Base-by-base conservation (phyloP, 2,113 vertebrate genomes). In the Dascyllus trimaculatus region DNA sequence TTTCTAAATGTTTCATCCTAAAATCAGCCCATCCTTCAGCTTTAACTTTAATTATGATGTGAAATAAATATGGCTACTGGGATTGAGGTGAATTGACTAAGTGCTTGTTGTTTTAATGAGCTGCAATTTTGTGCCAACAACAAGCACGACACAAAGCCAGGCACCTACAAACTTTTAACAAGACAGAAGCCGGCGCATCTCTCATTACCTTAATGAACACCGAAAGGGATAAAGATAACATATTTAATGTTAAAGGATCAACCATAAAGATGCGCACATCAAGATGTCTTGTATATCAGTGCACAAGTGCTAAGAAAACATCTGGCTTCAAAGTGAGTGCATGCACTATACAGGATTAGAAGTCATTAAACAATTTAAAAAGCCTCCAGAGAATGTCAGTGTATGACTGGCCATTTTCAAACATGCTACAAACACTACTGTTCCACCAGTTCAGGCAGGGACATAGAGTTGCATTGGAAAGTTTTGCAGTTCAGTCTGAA, bases 401-500 rank as follows among this genome's bases (percentile, higher is more conserved):
- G 7, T 35, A 1, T 17, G 38, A 45, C 10, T 25, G 40, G 38
- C 17, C 6, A 1, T 48, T 75, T 72, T 15, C 5, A 65, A 75
- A 77, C 19, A 35, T 32, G 52, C 52, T 57, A 4, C 15, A 48
- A 64, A 53, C 40, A 18, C 24, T 35, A 26, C 32, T 51, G 62
- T 35, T 10, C 38, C 18, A 54, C 62, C 52, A 72, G 90, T 89
- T 93, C 85, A 93, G 78, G 29, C 73, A 35, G 80, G 89, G 87
- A 90, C 80, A 76, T 68, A 29, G 75, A 89, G 77, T 90, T 84
- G 59, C 63, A n/a, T 46, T 3, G 22, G 57, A 89, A 93, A 91
- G 62, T 89, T 92, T 88, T 79, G 54, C 72, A 66, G 86, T 87
- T 91, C 80, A 83, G 72, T 89, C 40, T 86, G 81, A 88, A 93